Percentiles rank a stretch among this genome's conserved stretches.
phyloP scores from a whole-genome alignment of 92 coral and sea anemone genomes.

The Epizoanthus rinbou region DNA sequence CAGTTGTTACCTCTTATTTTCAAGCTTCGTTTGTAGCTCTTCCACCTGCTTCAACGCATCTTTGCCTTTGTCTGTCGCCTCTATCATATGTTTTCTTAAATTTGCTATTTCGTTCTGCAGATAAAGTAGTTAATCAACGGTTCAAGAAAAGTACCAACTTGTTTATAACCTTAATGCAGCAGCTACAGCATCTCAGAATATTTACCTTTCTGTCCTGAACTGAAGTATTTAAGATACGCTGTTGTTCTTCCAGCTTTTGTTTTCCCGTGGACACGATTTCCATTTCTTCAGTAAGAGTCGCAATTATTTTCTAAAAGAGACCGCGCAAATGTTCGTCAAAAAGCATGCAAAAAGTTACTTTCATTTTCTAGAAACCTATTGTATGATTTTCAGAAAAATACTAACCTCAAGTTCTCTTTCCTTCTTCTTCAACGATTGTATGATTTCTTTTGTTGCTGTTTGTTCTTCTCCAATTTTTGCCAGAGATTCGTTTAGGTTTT shows the following conservation, averaged over 20 bases:
- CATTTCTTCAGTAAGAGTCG: slow-evolving; percentile 12
- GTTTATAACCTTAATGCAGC: not conserved
- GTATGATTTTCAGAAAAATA: too few species aligned
- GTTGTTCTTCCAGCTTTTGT: slow-evolving; percentile 13
- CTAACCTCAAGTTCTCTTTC: slow-evolving; percentile 27
- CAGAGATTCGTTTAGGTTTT: slow-evolving; percentile 5
- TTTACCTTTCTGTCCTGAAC: slow-evolving; percentile 36
- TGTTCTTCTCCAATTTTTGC: not conserved
- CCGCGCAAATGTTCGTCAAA: not conserved
- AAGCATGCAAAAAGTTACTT: not conserved
- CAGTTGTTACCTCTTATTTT: slow-evolving; percentile 53
- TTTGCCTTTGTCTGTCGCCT: slow-evolving; percentile 52
- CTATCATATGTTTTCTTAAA: slow-evolving; percentile 42
- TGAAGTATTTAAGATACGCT: not conserved
- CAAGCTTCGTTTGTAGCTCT: slow-evolving; percentile 58
- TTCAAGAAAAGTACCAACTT: not conserved
- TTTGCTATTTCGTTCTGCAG: slow-evolving; percentile 54
- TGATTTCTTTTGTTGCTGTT: not conserved
- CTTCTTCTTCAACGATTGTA: not conserved
- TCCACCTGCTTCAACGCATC: slow-evolving; percentile 51
- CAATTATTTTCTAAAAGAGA: slow-evolving; percentile 11
- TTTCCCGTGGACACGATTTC: not conserved
- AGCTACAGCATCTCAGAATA: not conserved
- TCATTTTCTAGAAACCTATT: not conserved
- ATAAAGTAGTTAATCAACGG: not conserved